These are phyloP conservation scores for Trypoxylon attenuatum DNA, from an alignment of 2,888 invertebrate genomes.

Conservation along the genomic window DNA sequence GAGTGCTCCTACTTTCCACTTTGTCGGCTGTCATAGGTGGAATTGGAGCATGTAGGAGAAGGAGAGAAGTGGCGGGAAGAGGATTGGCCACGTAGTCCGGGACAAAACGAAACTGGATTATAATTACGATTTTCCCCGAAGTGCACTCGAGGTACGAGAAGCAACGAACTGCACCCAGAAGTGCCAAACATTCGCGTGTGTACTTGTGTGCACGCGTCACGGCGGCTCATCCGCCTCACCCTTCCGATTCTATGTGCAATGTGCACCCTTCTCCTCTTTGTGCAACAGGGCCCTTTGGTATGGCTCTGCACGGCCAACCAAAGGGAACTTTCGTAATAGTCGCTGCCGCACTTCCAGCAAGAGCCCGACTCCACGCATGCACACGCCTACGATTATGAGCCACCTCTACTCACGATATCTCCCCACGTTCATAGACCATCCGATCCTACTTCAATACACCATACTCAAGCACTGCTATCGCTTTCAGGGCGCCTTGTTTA, in stretches of 20 bases:
- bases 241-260: not conserved
- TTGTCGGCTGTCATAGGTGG: too few species aligned
- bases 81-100: not conserved
- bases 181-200: conserved; percentile 51
- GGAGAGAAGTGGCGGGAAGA: not conserved
- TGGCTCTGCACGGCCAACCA: conserved; percentile 9
- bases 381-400: conserved; percentile 7
- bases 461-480: conserved; percentile 21
- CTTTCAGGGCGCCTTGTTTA: conserved; percentile 11
- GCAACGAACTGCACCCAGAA: conserved; percentile 55
- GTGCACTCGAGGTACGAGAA: conserved; percentile 49
- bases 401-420: not conserved
- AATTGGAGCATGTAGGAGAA: too few species aligned
- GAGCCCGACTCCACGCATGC: conserved; percentile 4
- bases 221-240: not conserved
- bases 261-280: conserved; percentile 44
- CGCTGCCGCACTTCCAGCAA: conserved; percentile 24
- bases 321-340: conserved; percentile 35
- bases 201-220: not conserved
- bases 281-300: conserved; percentile 37
- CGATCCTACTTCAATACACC: not conserved
- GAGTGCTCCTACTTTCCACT: too few species aligned
- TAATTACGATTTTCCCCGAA: conserved; percentile 59
- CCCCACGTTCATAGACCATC: not conserved
- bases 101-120: conserved; percentile 41